Conservation (phyloP, 2,113 vertebrate species). For the Nipponia nippon region DNA sequence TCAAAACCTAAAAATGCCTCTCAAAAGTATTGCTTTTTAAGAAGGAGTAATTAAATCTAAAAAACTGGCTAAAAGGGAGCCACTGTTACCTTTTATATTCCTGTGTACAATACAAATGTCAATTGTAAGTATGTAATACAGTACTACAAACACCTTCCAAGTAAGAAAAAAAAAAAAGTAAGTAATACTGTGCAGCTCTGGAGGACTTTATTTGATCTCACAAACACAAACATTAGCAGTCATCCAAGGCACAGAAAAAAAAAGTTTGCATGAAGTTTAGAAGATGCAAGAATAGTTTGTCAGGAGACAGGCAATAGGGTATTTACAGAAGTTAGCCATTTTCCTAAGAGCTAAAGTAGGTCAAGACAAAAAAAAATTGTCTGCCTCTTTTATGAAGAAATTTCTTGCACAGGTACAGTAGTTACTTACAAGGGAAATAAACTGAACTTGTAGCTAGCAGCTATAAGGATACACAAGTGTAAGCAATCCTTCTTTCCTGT, state of each 20-base stretch:
- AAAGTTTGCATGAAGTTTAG: neutral
- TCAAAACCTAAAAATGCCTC: neutral
- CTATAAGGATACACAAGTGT: neutral
- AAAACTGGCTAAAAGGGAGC: neutral
- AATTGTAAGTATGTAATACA: neutral
- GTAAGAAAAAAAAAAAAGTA: neutral
- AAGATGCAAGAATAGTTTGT: neutral
- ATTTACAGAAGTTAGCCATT: slow-evolving; percentile 18
- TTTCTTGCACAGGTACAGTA: neutral
- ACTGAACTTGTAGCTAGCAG: neutral
- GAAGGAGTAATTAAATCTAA: neutral
- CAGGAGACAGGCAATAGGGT: neutral
- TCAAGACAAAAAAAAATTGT: neutral
- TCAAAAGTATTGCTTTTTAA: neutral
- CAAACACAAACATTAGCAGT: neutral
- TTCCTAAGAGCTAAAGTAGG: slow-evolving; percentile 22
- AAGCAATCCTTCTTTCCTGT: slow-evolving; percentile 1
- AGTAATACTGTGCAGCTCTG: neutral
- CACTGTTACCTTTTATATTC: neutral
- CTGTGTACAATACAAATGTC: neutral
- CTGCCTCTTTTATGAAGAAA: slow-evolving; percentile 10
- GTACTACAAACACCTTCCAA: neutral
- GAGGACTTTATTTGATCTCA: neutral
- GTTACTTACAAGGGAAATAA: slow-evolving; percentile 9
- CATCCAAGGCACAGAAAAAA: neutral